phyloP scores from a whole-genome alignment of 2,888 invertebrate species.

The Caenorhabditis wallacei region DNA sequence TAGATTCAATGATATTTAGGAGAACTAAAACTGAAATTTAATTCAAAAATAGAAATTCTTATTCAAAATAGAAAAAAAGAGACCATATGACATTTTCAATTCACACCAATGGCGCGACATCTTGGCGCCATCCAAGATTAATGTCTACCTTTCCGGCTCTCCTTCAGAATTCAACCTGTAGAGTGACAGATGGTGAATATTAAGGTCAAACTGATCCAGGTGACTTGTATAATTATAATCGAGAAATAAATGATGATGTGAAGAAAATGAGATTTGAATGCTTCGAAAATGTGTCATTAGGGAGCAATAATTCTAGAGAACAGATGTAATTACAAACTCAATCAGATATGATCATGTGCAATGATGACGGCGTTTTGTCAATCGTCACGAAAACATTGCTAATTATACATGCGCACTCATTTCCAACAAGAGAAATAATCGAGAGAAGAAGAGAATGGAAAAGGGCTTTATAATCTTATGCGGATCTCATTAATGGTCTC shows the following conservation, averaged over 20 bases:
- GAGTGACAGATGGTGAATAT: conserved; percentile 14
- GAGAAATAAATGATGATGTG: not conserved
- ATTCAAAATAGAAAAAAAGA: not conserved
- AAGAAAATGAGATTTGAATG: not conserved
- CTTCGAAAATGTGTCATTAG: conserved; percentile 23
- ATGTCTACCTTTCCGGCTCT: conserved; percentile 3
- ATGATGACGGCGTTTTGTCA: conserved; percentile 28
- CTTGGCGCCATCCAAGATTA: conserved; percentile 17
- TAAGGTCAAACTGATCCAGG: conserved; percentile 15
- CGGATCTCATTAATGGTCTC: conserved; percentile 59
- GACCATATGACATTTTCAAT: too few relatives aligned
- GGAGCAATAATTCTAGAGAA: conserved; percentile 12
- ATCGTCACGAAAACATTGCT: conserved; percentile 57
- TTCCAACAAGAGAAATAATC: conserved; percentile 31
- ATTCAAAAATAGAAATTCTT: too few relatives aligned
- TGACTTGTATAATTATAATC: conserved; percentile 20
- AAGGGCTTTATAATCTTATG: conserved; percentile 41
- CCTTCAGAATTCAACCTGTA: not conserved
- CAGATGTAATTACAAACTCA: conserved; percentile 38
- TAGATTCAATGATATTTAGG: not conserved
- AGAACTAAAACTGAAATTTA: too few relatives aligned
- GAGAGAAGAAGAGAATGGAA: not conserved
- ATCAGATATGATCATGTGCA: conserved; percentile 50
- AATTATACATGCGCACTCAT: conserved; percentile 47
- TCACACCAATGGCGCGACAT: conserved; percentile 14